These are phyloP conservation scores for Gasteruption jaculator DNA, from an alignment of 2,888 invertebrate species.

Conservation along the genomic window DNA sequence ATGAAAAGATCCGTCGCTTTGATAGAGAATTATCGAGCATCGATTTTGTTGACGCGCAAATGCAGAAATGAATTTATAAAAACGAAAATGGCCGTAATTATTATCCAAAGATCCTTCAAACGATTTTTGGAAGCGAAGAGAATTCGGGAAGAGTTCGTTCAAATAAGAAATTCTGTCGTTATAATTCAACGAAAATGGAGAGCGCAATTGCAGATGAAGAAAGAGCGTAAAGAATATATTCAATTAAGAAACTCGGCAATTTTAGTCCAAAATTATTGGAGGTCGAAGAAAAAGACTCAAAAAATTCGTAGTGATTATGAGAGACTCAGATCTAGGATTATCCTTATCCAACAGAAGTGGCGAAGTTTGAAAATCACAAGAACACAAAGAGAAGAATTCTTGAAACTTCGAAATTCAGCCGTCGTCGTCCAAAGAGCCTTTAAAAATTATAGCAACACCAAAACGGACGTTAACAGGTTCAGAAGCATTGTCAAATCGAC, in stretches of 20 bases:
- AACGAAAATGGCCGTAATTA: constrained; percentile 34
- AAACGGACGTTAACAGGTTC: too few species aligned
- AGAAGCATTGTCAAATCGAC: too few species aligned
- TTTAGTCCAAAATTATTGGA: constrained; percentile 29
- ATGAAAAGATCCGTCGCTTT: too few species aligned
- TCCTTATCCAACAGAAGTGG: too few species aligned
- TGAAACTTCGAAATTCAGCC: too few species aligned
- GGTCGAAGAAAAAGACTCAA: too few species aligned
- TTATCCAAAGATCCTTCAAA: constrained; percentile 49
- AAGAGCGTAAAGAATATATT: constrained; percentile 10
- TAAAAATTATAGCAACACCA: too few species aligned
- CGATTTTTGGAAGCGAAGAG: constrained; percentile 43
- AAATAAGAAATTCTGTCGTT: constrained; percentile 16
- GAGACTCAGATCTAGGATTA: too few species aligned
- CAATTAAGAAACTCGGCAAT: constrained; percentile 18
- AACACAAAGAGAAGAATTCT: too few species aligned
- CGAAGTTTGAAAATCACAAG: too few species aligned
- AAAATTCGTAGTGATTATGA: too few species aligned
- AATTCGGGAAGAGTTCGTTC: constrained; percentile 36
- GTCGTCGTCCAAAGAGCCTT: too few species aligned
- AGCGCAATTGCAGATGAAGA: background rate
- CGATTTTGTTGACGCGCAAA: constrained; percentile 19
- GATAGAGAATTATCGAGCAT: constrained; percentile 19
- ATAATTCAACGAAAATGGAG: constrained; percentile 16
- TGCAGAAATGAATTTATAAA: constrained; percentile 16